Base-by-base conservation (phyloP, 2,797 vertebrate species). In the Varecia variegata region DNA sequence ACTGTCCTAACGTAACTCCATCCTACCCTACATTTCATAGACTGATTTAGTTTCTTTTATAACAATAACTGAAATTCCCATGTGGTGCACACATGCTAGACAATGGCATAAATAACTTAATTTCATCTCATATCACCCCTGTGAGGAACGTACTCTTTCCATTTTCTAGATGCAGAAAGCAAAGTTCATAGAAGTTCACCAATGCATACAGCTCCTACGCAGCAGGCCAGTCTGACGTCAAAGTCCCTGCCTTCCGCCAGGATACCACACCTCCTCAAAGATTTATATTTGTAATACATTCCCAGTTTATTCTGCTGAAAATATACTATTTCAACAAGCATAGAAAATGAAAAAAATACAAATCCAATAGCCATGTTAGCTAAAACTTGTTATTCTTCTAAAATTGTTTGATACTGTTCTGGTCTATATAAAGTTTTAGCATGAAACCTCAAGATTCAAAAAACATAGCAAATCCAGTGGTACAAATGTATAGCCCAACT, bases 11-110 rank as follows among this genome's bases (percentile, higher is more conserved):
- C 13, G 20, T 18, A 32, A 85, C 67, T 14, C 65, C 40, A 60
- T 17, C 30, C 12, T 5, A 43, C 30, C 21, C 85, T 40, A 43
- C 17, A 32, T 25, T 40, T 45, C 76, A 58, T 0, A 60, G 13
- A 20, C 2, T 2, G 21, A 77, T 74, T 77, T 8, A 86, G 30
- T 27, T 62, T 71, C 65, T 77, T 88, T 38, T 38, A 17, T 9
- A 30, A 67, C 21, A 92, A 0, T 18, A 47, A 60, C 52, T 0
- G 0, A 32, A 17, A 50, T 38, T 45, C 30, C 80, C 71, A 40
- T 0, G 11, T 2, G n/a, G 30, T 58, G 67, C n/a, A 17, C 0
- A 1, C 32, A 3, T 15, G 40, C n/a, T 1, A 58, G 21, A 73
- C 45, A 25, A n/a, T 38, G 58, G 27, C 25, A 0, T 0, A 32